phyloP scores from a whole-genome alignment of 2,888 invertebrate genomes.

The Masnerella sp. region DNA sequence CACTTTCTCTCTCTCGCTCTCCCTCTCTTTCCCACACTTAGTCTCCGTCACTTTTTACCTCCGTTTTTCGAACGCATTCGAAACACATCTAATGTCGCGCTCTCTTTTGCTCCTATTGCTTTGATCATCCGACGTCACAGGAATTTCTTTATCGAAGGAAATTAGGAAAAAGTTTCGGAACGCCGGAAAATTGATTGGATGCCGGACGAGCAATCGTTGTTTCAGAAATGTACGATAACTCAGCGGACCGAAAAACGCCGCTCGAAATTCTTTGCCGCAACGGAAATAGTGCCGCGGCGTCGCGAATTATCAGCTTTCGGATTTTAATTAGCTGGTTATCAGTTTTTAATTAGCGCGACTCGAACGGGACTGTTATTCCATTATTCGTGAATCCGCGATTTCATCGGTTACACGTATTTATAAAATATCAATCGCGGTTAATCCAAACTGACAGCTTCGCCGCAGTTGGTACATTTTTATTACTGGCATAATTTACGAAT shows the following conservation, averaged over 20 bases:
- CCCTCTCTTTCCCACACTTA: background rate
- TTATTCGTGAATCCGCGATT: no score
- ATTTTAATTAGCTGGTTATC: no score
- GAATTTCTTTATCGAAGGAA: slow-evolving; percentile 36
- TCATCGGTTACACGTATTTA: no score
- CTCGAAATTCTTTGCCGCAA: background rate
- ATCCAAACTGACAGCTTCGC: no score
- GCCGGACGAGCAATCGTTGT: background rate
- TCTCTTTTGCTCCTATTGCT: slow-evolving; percentile 6
- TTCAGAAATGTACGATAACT: background rate
- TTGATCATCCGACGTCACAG: slow-evolving; percentile 30
- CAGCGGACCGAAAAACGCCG: background rate
- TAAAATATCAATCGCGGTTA: no score
- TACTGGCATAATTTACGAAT: no score
- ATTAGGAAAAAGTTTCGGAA: slow-evolving; percentile 23
- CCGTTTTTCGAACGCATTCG: no score
- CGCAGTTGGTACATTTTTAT: no score
- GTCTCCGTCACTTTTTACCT: background rate
- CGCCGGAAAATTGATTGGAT: slow-evolving; percentile 1
- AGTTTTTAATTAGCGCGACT: no score
- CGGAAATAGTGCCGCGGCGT: background rate
- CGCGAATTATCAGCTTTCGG: no score
- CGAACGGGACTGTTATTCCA: no score
- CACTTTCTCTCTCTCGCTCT: background rate
- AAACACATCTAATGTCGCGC: slow-evolving; percentile 19